phyloP scores from a whole-genome alignment of 2,888 invertebrate genomes.

The Archips xylosteana region DNA sequence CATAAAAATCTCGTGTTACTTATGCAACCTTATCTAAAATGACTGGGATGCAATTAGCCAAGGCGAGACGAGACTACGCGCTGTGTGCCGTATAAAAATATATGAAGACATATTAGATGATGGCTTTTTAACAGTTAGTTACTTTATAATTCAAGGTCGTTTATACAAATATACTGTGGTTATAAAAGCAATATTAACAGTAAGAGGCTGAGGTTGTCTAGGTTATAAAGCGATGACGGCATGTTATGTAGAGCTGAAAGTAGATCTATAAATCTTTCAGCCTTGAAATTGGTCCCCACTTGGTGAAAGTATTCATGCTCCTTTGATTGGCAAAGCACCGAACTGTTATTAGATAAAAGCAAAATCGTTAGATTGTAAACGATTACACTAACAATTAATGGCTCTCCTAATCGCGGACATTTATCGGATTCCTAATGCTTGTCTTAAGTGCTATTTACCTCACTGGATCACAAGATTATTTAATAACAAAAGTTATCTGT shows the following conservation, averaged over 20 bases:
- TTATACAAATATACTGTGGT: neutral
- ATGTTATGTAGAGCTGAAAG: neutral
- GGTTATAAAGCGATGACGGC: conserved; percentile 4
- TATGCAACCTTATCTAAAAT: conserved; percentile 38
- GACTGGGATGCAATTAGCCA: conserved; percentile 31
- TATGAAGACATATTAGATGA: conserved; percentile 17
- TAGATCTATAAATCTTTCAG: conserved; percentile 19
- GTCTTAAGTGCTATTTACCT: conserved; percentile 38
- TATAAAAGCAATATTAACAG: conserved; percentile 2
- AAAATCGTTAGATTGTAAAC: conserved; percentile 29
- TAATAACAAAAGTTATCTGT: conserved; percentile 35
- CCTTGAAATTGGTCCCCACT: conserved; percentile 26
- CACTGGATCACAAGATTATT: conserved; percentile 35
- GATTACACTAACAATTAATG: conserved; percentile 36
- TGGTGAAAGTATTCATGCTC: conserved; percentile 28
- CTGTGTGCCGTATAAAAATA: conserved; percentile 1
- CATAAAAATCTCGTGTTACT: conserved; percentile 32
- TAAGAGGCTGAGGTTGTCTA: conserved; percentile 2
- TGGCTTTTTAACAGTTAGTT: neutral
- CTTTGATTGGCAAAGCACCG: conserved; percentile 30
- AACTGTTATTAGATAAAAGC: conserved; percentile 31
- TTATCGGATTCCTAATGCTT: conserved; percentile 40
- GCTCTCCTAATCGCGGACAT: conserved; percentile 30
- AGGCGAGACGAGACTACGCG: conserved; percentile 14
- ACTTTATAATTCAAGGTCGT: neutral